phyloP scores from a whole-genome alignment of 2,888 invertebrate species.

The Proisotoma minuta region DNA sequence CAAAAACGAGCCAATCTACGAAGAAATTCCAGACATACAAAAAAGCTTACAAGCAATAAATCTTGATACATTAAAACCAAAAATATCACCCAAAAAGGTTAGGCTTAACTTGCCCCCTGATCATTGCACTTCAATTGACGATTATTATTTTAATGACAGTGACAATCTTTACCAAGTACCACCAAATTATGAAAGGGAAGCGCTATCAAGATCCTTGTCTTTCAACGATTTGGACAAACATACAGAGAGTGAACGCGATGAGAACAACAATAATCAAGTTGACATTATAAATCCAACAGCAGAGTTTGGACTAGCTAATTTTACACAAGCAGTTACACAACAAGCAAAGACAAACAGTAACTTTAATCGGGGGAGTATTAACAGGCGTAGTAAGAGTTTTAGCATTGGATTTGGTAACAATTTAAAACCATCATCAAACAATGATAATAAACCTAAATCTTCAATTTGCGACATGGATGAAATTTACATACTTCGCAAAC shows the following conservation, averaged over 20 bases:
- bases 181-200: neutral
- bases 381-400: neutral
- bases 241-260: neutral
- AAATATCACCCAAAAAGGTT: constrained; percentile 33
- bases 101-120: constrained; percentile 30
- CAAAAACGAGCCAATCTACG: constrained; percentile 38
- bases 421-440: neutral
- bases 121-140: too few species aligned
- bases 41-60: neutral
- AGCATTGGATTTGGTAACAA: neutral
- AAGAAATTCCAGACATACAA: constrained; percentile 32
- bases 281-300: neutral
- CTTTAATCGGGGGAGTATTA: neutral
- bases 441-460: neutral
- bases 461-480: neutral
- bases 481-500: constrained; percentile 1
- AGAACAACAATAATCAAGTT: neutral
- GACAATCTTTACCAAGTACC: neutral
- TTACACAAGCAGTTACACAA: neutral
- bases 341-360: neutral
- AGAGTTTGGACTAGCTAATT: neutral
- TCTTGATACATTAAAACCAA: constrained; percentile 24
- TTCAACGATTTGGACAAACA: neutral
- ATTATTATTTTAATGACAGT: too few species aligned
- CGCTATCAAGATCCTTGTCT: neutral